Evolutionary conservation across 1,140 invertebrate genomes (phyloP).

Genomic region (Caenorhabditis briggsae): DNA sequence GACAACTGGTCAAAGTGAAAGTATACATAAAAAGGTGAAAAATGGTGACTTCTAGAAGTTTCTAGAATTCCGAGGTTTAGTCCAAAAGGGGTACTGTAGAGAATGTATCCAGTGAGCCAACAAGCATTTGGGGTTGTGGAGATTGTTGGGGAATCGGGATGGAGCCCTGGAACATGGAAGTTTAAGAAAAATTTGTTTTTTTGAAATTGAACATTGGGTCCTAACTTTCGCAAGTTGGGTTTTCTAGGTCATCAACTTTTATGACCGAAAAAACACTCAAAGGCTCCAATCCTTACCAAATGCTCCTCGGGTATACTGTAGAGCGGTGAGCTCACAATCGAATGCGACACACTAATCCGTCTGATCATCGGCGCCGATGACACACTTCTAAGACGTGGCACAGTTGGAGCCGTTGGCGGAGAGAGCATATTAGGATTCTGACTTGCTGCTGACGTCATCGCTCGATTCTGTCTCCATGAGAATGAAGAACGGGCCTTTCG

Average conservation of each 20-base stretch:
- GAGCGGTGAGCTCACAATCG: slow-evolving; percentile 52
- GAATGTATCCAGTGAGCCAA: slow-evolving; percentile 53
- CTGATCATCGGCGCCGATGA: slow-evolving; percentile 10
- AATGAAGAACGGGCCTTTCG: slow-evolving; percentile 48
- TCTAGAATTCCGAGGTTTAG: not conserved
- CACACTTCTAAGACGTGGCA: slow-evolving; percentile 1
- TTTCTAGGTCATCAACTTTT: no score
- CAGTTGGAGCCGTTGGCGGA: not conserved
- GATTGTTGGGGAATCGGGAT: not conserved
- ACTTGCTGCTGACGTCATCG: slow-evolving; percentile 9
- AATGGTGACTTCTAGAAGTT: not conserved
- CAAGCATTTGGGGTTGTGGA: slow-evolving; percentile 3
- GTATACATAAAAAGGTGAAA: not conserved
- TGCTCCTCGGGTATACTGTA: slow-evolving; percentile 62
- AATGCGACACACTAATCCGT: slow-evolving; percentile 33
- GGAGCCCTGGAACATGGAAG: not conserved
- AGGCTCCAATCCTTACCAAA: not conserved
- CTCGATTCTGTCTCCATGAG: slow-evolving; percentile 44
- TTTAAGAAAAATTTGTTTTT: not conserved
- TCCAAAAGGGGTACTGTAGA: slow-evolving; percentile 55
- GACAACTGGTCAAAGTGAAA: not conserved
- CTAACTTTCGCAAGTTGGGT: no score
- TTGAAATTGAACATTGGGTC: not conserved
- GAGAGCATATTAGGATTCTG: not conserved
- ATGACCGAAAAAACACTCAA: not conserved